Evolutionary conservation across 2,888 invertebrate species (phyloP).

Genomic region (Serrognathus titanus): DNA sequence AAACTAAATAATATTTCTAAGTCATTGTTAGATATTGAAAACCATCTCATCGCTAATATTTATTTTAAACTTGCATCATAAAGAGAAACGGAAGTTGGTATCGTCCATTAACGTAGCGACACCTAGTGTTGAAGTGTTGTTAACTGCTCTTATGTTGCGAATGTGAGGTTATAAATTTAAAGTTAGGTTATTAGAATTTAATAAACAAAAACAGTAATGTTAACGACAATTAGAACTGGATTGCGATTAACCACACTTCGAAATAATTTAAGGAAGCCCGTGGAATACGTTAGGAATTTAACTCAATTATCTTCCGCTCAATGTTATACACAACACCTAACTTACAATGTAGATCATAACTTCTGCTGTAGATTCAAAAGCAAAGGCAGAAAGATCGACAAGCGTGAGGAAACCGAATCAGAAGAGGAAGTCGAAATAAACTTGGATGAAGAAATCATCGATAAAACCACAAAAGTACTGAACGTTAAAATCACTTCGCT

Average conservation of each 20-base stretch:
- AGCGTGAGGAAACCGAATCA: constrained; percentile 41
- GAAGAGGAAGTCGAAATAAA: constrained; percentile 56
- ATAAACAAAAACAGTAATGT: not conserved
- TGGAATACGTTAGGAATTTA: too few species aligned
- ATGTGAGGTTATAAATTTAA: too few species aligned
- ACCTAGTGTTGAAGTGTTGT: too few species aligned
- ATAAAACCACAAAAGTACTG: constrained; percentile 63
- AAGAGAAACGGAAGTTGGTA: too few species aligned
- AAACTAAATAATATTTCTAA: too few species aligned
- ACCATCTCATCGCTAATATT: too few species aligned
- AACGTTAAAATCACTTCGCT: constrained; percentile 63
- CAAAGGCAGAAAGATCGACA: constrained; percentile 30
- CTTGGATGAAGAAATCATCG: constrained; percentile 48
- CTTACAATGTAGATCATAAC: constrained; percentile 8
- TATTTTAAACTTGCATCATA: too few species aligned
- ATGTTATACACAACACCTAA: not conserved
- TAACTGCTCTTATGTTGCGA: too few species aligned
- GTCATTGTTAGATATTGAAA: too few species aligned
- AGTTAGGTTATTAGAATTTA: too few species aligned
- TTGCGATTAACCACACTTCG: not conserved
- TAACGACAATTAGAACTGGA: not conserved
- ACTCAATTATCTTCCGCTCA: too few species aligned
- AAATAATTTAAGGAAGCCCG: not conserved
- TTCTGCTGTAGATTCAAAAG: constrained; percentile 29
- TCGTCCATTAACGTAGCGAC: too few species aligned